Evolutionary conservation across 1,140 invertebrate genomes (phyloP).

Genomic region (Zaprionus camerounensis): DNA sequence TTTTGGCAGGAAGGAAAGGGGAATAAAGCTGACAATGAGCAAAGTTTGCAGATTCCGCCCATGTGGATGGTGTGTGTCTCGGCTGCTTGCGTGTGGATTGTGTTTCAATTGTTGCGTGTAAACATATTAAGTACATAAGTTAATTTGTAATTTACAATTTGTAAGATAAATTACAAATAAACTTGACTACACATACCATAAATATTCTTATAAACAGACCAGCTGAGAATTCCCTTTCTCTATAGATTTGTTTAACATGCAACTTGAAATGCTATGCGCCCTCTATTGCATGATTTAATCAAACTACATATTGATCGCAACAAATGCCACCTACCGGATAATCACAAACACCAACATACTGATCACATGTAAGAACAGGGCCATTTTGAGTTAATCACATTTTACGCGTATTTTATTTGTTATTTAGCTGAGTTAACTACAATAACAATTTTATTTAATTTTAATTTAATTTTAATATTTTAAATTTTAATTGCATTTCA

Average conservation of each 20-base stretch:
- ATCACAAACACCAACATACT: not conserved
- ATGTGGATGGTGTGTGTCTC: slow-evolving; percentile 40
- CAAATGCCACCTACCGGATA: slow-evolving; percentile 9
- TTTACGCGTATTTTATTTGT: not conserved
- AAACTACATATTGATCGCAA: not conserved
- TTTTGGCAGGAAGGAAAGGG: no score
- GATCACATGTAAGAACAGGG: not conserved
- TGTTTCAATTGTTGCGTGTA: slow-evolving; percentile 1
- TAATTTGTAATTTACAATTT: no score
- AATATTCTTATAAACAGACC: no score
- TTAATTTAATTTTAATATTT: no score
- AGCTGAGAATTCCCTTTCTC: no score
- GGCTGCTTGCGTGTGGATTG: slow-evolving; percentile 33
- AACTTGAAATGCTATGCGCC: not conserved
- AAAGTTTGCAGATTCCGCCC: slow-evolving; percentile 36
- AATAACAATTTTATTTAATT: no score
- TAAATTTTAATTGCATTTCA: no score
- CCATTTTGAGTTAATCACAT: slow-evolving; percentile 11
- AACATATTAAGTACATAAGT: not conserved
- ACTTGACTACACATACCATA: no score
- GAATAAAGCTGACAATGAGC: not conserved
- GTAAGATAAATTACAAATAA: no score
- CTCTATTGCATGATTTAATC: not conserved
- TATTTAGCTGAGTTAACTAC: not conserved
- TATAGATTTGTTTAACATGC: not conserved